A percentile compares a stretch with the other conserved stretches of the same genome.
Evolutionary conservation across 2,113 vertebrate genomes (phyloP).

Genomic region (Limnothrissa miodon): DNA sequence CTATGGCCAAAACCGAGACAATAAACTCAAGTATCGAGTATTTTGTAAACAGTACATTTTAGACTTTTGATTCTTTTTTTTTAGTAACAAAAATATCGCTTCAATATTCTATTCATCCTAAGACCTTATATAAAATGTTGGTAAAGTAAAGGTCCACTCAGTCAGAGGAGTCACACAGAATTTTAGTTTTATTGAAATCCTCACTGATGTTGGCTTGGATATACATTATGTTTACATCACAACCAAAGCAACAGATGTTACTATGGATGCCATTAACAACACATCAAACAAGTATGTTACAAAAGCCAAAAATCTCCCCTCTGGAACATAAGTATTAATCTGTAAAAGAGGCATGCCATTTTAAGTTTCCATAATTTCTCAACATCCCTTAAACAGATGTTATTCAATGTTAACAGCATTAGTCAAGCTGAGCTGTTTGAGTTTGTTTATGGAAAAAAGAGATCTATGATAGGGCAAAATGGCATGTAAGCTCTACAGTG

Average conservation of each 20-base stretch:
- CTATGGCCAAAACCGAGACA: background rate
- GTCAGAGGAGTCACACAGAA: background rate
- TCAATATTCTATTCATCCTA: too few species aligned
- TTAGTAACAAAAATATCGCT: too few species aligned
- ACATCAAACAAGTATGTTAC: slow-evolving; percentile 42
- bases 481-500: background rate
- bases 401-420: slow-evolving; percentile 49
- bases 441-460: slow-evolving; percentile 46
- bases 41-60: background rate
- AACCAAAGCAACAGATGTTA: slow-evolving; percentile 30
- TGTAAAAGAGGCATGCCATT: slow-evolving; percentile 43
- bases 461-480: slow-evolving; percentile 18
- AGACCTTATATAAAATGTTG: too few species aligned
- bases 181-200: background rate
- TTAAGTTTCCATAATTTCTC: slow-evolving; percentile 48
- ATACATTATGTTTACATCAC: slow-evolving; percentile 31
- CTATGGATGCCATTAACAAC: slow-evolving; percentile 36
- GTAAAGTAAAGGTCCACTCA: background rate
- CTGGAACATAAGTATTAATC: slow-evolving; percentile 38
- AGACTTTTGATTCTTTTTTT: too few species aligned
- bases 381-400: slow-evolving; percentile 51
- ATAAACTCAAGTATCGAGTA: background rate
- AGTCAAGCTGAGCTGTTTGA: slow-evolving; percentile 41
- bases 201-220: background rate
- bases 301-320: slow-evolving; percentile 32